Evolutionary conservation across 1,140 invertebrate genomes (phyloP).

Genomic region (Tribolium madens): DNA sequence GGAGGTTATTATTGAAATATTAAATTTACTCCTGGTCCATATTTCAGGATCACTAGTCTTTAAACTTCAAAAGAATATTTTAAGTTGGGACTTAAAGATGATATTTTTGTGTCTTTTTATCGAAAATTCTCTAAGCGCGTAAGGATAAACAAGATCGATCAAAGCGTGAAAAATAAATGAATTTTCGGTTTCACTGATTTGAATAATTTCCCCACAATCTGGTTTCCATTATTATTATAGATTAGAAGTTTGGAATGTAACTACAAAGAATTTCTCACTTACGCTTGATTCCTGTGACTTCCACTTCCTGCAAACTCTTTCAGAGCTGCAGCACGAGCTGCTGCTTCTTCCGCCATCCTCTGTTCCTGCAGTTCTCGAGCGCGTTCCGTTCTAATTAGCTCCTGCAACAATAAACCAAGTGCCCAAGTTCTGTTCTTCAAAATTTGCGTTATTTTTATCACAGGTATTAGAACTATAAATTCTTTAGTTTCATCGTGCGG

Average conservation of each 20-base stretch:
- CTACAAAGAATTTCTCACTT: constrained; percentile 35
- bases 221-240: neutral
- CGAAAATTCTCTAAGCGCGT: constrained; percentile 4
- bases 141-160: constrained; percentile 20
- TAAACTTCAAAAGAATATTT: constrained; percentile 8
- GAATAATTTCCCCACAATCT: constrained; percentile 26
- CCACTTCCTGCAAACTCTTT: constrained; percentile 69
- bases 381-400: constrained; percentile 67
- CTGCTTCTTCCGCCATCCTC: constrained; percentile 71
- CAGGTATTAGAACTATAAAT: neutral
- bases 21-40: constrained; percentile 19
- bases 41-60: constrained; percentile 13
- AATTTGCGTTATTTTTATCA: neutral
- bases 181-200: constrained; percentile 10
- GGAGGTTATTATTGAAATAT: constrained; percentile 16
- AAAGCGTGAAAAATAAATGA: constrained; percentile 22
- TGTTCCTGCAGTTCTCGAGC: constrained; percentile 77
- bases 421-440: neutral
- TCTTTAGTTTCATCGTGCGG: neutral
- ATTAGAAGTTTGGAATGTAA: no score
- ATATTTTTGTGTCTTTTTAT: constrained; percentile 24
- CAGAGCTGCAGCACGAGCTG: constrained; percentile 69
- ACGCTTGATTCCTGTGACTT: constrained; percentile 51
- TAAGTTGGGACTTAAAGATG: constrained; percentile 15
- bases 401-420: constrained; percentile 53